Percentiles rank a stretch among this genome's conserved stretches.
phyloP scores from a whole-genome alignment of 2,113 vertebrate genomes.

The Gavialis gangeticus region DNA sequence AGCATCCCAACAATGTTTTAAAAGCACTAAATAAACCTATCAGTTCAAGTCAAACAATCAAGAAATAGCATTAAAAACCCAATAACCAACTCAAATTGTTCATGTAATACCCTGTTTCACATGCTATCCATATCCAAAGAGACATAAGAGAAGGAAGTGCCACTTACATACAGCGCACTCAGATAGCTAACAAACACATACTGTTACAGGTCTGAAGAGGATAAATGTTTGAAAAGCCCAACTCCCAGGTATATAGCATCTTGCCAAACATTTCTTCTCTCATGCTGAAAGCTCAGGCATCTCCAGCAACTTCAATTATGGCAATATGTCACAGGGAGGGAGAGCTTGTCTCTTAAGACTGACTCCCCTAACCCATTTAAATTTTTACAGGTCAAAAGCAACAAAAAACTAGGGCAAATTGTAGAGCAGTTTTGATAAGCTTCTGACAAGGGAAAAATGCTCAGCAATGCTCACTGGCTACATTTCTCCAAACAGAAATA shows the following conservation, averaged over 20 bases:
- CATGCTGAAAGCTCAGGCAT: background rate
- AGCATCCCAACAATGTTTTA: background rate
- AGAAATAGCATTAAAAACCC: background rate
- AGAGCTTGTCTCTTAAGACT: background rate
- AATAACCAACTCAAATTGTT: background rate
- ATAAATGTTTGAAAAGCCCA: background rate
- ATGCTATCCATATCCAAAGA: background rate
- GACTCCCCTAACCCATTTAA: background rate
- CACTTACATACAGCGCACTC: background rate
- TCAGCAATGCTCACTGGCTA: background rate
- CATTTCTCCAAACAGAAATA: background rate
- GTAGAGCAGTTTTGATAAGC: background rate
- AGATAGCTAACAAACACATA: background rate
- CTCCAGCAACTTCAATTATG: background rate
- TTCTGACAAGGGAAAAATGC: background rate
- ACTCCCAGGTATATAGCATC: fast-evolving
- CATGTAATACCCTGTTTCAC: background rate
- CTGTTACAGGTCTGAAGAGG: background rate
- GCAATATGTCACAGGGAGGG: fast-evolving
- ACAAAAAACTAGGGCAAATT: background rate
- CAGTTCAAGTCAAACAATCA: background rate
- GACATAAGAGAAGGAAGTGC: background rate
- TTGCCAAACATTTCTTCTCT: background rate
- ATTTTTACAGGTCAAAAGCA: background rate
- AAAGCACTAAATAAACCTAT: background rate